phyloP scores from a whole-genome alignment of 2,797 vertebrate species.

The Fistularia commersonii region DNA sequence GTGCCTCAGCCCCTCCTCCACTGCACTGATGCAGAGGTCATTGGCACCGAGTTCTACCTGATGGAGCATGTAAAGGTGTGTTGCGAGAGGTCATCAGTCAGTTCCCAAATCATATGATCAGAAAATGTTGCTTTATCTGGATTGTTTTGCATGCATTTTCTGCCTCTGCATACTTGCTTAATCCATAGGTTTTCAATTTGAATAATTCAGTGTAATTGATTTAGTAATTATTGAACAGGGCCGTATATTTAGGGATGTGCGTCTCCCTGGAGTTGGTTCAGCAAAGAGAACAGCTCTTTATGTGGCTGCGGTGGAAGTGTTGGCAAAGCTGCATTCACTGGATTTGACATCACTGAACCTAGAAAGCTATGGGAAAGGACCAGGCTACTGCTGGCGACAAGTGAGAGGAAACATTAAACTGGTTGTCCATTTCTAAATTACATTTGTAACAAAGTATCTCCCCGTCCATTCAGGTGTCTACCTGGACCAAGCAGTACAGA shows the following conservation, averaged over 20 bases:
- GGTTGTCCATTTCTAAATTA: neutral
- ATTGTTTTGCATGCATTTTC: too few species aligned
- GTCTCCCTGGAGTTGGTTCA: slow-evolving; percentile 75
- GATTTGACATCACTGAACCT: slow-evolving; percentile 75
- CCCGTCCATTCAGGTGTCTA: slow-evolving; percentile 78
- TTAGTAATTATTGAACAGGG: slow-evolving; percentile 70
- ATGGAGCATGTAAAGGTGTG: slow-evolving; percentile 88
- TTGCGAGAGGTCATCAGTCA: neutral
- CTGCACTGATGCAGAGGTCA: slow-evolving; percentile 79
- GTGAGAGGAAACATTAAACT: slow-evolving; percentile 52
- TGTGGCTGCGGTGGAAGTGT: slow-evolving; percentile 79
- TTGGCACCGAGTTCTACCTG: slow-evolving; percentile 92
- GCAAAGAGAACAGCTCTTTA: slow-evolving; percentile 86
- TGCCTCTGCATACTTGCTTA: too few species aligned
- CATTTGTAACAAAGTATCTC: neutral
- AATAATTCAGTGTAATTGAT: neutral
- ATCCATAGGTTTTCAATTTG: neutral
- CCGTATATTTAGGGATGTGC: slow-evolving; percentile 84
- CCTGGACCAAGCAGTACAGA: slow-evolving; percentile 90
- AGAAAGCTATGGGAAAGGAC: slow-evolving; percentile 79
- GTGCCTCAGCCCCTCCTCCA: slow-evolving; percentile 86
- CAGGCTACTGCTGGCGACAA: slow-evolving; percentile 89
- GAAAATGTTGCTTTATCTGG: neutral
- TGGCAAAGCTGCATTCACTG: slow-evolving; percentile 85
- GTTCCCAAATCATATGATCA: neutral